phyloP scores from a whole-genome alignment of 2,888 invertebrate species.

The Caenorhabditis virilis region DNA sequence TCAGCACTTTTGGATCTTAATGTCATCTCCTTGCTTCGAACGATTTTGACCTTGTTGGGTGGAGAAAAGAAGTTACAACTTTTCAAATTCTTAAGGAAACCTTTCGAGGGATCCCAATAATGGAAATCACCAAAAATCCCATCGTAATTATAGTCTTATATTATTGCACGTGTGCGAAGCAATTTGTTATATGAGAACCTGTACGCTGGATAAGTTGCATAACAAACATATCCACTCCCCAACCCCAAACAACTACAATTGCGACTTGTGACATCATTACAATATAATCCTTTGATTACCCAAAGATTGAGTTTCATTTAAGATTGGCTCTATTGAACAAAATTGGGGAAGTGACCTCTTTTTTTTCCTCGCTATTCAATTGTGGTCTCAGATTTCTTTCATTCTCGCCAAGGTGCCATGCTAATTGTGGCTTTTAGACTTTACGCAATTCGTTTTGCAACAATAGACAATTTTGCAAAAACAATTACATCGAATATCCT shows the following conservation, averaged over 20 bases:
- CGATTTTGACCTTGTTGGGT: too few species aligned
- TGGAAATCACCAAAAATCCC: too few species aligned
- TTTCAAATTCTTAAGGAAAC: too few species aligned
- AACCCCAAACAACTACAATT: neutral
- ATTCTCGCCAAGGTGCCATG: constrained; percentile 1
- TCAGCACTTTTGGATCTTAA: too few species aligned
- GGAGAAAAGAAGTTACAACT: too few species aligned
- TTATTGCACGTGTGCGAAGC: too few species aligned
- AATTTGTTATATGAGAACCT: too few species aligned
- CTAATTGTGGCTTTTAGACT: constrained; percentile 33
- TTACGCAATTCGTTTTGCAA: neutral
- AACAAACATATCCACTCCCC: constrained; percentile 23
- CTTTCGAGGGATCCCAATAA: too few species aligned
- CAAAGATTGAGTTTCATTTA: neutral
- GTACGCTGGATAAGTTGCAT: constrained; percentile 25
- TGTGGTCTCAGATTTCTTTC: constrained; percentile 3
- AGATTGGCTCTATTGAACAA: neutral
- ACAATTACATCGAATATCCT: neutral
- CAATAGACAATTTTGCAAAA: too few species aligned
- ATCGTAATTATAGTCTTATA: too few species aligned
- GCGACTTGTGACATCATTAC: constrained; percentile 26
- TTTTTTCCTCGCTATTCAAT: constrained; percentile 10
- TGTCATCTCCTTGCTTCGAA: too few species aligned
- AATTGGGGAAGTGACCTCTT: neutral
- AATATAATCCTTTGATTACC: constrained; percentile 18